These are phyloP conservation scores for Heterochromis multidens DNA, from an alignment of 2,113 vertebrate species.

Conservation along the genomic window DNA sequence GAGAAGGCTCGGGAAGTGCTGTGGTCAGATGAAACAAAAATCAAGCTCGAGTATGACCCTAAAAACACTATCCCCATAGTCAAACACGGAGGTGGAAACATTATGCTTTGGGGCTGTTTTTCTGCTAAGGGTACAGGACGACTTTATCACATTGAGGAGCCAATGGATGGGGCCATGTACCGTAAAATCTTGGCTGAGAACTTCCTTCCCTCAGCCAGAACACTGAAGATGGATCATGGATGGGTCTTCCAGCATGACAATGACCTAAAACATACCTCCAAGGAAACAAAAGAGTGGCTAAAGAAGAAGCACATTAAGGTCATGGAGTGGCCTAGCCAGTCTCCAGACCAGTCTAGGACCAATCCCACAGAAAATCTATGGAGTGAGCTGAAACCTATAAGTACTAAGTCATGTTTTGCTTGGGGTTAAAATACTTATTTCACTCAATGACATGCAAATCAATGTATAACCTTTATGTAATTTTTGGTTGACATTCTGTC, in stretches of 20 bases:
- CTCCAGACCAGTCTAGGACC: no score
- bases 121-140: background rate
- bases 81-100: background rate
- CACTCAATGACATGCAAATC: background rate
- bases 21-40: background rate
- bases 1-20: background rate
- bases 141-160: background rate
- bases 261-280: background rate
- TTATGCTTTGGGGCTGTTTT: background rate
- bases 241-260: background rate
- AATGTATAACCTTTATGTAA: fast-evolving
- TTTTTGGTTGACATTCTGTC: background rate
- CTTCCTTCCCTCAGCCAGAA: background rate
- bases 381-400: no score
- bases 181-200: no score
- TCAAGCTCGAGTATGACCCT: background rate
- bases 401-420: no score
- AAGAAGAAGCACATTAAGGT: background rate
- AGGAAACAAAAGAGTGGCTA: background rate
- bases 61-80: background rate
- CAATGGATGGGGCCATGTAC: background rate
- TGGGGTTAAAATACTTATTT: no score
- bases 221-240: background rate
- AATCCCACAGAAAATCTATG: no score
- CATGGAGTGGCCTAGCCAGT: no score